Evolutionary conservation across 2,888 invertebrate genomes (phyloP).

Genomic region (Aphidoletes aphidimyza): DNA sequence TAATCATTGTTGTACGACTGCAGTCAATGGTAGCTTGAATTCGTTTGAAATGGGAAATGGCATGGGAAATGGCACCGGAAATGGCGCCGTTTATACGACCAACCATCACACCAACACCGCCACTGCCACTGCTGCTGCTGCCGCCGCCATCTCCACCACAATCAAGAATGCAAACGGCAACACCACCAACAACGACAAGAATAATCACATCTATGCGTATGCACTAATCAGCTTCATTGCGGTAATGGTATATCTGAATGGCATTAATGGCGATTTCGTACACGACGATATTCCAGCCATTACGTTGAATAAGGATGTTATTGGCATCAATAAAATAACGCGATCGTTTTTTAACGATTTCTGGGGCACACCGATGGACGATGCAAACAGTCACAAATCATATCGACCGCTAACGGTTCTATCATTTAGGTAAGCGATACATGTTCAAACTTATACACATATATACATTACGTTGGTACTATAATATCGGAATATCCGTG

Average conservation of each 20-base stretch:
- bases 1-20: background rate
- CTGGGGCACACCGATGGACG: slow-evolving; percentile 91
- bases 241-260: slow-evolving; percentile 77
- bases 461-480: background rate
- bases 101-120: background rate
- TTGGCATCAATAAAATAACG: slow-evolving; percentile 72
- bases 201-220: slow-evolving; percentile 63
- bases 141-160: background rate
- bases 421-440: slow-evolving; percentile 80
- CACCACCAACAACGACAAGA: background rate
- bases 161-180: background rate
- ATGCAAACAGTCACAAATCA: slow-evolving; percentile 84
- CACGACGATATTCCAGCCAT: slow-evolving; percentile 90
- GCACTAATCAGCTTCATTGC: slow-evolving; percentile 74
- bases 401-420: slow-evolving; percentile 86
- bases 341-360: slow-evolving; percentile 82
- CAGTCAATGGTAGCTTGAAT: background rate
- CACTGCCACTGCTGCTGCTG: background rate
- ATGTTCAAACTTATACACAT: background rate
- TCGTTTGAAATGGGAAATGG: background rate
- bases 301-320: slow-evolving; percentile 82
- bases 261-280: slow-evolving; percentile 83
- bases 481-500: no score
- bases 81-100: slow-evolving; percentile 23
- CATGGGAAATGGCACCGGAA: background rate